Conservation (phyloP, 2,888 invertebrate genomes). For the Camponotus fellah region DNA sequence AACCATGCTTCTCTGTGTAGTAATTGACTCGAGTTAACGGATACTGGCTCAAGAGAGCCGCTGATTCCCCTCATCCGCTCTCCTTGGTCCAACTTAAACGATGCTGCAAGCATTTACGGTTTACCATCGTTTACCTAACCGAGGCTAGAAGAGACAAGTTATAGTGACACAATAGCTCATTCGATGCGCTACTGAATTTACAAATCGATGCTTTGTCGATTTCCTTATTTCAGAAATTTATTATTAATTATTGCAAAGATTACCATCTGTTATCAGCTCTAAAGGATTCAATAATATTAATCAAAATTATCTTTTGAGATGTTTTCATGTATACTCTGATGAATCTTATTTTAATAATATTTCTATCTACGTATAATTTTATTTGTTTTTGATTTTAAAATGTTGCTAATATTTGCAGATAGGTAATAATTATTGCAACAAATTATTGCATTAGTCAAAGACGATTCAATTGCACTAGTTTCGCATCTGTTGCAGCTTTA, state of each 20-base stretch:
- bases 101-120: slow-evolving; percentile 55
- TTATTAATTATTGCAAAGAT: neutral
- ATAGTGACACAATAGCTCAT: slow-evolving; percentile 9
- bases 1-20: slow-evolving; percentile 57
- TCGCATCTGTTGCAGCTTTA: neutral
- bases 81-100: slow-evolving; percentile 54
- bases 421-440: neutral
- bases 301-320: neutral
- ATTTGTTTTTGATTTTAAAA: neutral
- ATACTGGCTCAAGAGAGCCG: slow-evolving; percentile 59
- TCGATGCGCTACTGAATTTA: slow-evolving; percentile 1
- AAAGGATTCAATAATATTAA: neutral
- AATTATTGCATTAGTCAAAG: neutral
- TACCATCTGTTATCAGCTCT: neutral
- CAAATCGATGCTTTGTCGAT: slow-evolving; percentile 25
- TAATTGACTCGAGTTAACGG: slow-evolving; percentile 71
- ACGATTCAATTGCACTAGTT: neutral
- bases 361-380: neutral
- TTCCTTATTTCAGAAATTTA: neutral
- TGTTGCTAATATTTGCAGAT: neutral
- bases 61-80: slow-evolving; percentile 53
- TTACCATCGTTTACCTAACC: slow-evolving; percentile 63
- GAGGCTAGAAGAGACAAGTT: slow-evolving; percentile 31
- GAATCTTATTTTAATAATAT: neutral
- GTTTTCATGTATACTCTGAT: neutral